Percentiles rank a stretch among this genome's conserved stretches.
These are phyloP conservation scores for Drosophila rellima DNA, from an alignment of 2,888 invertebrate species.

Conservation along the genomic window DNA sequence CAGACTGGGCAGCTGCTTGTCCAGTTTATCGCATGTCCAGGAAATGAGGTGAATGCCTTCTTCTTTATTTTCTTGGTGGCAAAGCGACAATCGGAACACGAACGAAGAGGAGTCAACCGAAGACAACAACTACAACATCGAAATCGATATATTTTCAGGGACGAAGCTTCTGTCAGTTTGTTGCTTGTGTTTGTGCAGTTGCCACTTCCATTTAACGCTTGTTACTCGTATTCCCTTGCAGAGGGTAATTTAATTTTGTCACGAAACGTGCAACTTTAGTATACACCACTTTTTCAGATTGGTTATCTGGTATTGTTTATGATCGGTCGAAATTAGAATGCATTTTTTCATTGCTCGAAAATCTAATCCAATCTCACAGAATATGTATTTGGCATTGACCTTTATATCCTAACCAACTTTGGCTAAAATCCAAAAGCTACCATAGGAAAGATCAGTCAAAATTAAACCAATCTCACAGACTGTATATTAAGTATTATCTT, in stretches of 20 bases:
- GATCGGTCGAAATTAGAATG: too few relatives aligned
- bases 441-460: too few relatives aligned
- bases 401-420: too few relatives aligned
- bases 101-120: constrained; percentile 28
- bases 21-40: constrained; percentile 60
- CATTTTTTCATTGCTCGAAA: too few relatives aligned
- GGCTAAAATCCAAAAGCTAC: too few relatives aligned
- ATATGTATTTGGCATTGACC: too few relatives aligned
- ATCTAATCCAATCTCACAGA: too few relatives aligned
- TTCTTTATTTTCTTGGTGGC: constrained; percentile 55
- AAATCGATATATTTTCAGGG: constrained; percentile 81
- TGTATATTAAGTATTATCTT: too few relatives aligned
- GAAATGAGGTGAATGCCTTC: constrained; percentile 81
- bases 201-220: constrained; percentile 19
- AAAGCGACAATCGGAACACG: constrained; percentile 67
- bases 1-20: constrained; percentile 48
- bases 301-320: too few relatives aligned
- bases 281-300: too few relatives aligned
- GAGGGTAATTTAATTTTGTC: neutral
- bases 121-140: constrained; percentile 63
- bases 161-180: constrained; percentile 54
- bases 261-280: neutral
- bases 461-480: too few relatives aligned
- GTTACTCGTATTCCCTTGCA: neutral
- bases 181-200: constrained; percentile 15